Percentiles rank a stretch among this genome's conserved stretches.
Evolutionary conservation across 2,113 vertebrate genomes (phyloP).

Genomic region (Piprites chloris): DNA sequence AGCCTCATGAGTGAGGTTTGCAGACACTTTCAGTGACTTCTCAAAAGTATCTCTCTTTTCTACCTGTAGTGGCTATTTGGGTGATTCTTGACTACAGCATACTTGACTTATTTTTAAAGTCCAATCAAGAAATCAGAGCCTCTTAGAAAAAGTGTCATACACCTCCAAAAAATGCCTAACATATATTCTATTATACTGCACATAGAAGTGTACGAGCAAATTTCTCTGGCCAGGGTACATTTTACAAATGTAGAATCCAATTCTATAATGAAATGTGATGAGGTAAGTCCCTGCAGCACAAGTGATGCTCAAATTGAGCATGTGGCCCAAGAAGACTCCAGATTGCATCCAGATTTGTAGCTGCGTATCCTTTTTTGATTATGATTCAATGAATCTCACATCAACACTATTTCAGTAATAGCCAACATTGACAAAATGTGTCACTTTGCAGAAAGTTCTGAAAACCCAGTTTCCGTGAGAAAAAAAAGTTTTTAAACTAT

Average conservation of each 20-base stretch:
- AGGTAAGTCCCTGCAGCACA: not conserved
- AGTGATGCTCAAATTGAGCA: not conserved
- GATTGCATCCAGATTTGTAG: not conserved
- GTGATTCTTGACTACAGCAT: not conserved
- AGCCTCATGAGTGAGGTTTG: not conserved
- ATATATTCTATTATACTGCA: too few species aligned
- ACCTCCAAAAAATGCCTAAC: not conserved
- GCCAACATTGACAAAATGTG: not conserved
- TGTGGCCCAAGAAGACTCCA: not conserved
- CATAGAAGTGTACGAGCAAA: not conserved
- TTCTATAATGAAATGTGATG: not conserved
- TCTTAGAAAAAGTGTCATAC: not conserved
- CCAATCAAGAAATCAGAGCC: not conserved
- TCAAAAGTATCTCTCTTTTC: not conserved
- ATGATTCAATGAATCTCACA: constrained; percentile 10
- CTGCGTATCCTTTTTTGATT: not conserved
- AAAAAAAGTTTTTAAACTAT: not conserved
- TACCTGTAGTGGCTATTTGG: not conserved
- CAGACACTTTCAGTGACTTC: not conserved
- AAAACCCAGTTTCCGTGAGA: not conserved
- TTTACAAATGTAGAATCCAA: not conserved
- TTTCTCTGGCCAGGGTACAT: not conserved
- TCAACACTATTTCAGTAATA: not conserved
- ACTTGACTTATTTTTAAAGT: not conserved
- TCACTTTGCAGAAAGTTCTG: not conserved